Evolutionary conservation across 2,113 vertebrate genomes (phyloP).

Genomic region (Perca fluviatilis): DNA sequence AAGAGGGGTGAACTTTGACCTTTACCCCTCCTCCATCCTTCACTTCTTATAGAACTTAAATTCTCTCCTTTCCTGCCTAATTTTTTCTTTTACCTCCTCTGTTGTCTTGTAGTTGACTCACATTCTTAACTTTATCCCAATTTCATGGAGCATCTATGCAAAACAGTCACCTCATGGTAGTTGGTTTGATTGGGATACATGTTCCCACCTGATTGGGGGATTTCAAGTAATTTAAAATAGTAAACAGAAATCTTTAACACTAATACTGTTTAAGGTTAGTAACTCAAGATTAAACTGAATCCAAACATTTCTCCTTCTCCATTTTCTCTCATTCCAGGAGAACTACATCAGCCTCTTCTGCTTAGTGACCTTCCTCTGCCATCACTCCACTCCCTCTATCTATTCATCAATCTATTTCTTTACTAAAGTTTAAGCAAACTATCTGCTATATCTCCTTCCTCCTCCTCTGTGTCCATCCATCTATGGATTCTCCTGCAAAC

Average conservation of each 20-base stretch:
- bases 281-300: conserved; percentile 7
- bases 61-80: neutral
- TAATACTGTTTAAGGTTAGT: neutral
- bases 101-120: neutral
- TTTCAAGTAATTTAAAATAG: neutral
- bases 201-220: neutral
- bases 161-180: neutral
- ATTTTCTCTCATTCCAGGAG: conserved; percentile 40
- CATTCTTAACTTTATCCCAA: neutral
- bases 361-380: conserved; percentile 51
- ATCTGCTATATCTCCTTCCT: conserved; percentile 7
- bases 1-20: conserved; percentile 60
- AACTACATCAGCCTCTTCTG: conserved; percentile 17
- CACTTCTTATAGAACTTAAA: neutral
- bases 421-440: conserved; percentile 14
- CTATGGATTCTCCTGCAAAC: conserved; percentile 29
- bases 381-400: neutral
- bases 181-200: too few species aligned
- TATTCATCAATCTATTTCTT: conserved; percentile 43
- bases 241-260: neutral
- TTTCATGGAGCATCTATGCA: neutral
- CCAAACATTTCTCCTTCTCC: neutral
- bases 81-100: neutral
- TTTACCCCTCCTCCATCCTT: conserved; percentile 36
- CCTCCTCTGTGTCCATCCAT: conserved; percentile 9